A percentile compares a stretch with the other conserved stretches of the same genome.
phyloP scores from a whole-genome alignment of 2,888 invertebrate species.

The Parthenolecanium corni region DNA sequence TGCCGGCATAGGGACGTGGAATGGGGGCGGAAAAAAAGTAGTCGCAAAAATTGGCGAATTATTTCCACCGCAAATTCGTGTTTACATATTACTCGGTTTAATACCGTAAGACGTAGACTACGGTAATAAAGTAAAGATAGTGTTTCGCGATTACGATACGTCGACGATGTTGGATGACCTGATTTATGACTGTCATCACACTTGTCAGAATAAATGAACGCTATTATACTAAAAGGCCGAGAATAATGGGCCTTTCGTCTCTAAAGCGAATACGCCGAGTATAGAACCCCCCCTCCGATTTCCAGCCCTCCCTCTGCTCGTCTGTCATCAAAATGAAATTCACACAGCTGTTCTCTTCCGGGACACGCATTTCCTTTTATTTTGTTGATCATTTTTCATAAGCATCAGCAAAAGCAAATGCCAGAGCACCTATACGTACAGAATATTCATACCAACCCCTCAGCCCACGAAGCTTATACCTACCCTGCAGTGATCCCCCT shows the following conservation, averaged over 20 bases:
- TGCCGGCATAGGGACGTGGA: too few species aligned
- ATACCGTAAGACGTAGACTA: not conserved
- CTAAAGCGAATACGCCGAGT: conserved; percentile 2
- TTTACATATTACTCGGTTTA: conserved; percentile 24
- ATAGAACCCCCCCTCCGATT: too few species aligned
- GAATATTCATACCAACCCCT: too few species aligned
- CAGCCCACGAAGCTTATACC: too few species aligned
- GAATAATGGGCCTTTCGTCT: conserved; percentile 20
- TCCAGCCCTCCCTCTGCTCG: too few species aligned
- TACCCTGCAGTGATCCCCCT: too few species aligned
- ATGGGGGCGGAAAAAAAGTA: too few species aligned
- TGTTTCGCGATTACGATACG: conserved; percentile 23
- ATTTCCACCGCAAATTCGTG: conserved; percentile 17
- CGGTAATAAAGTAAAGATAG: conserved; percentile 27
- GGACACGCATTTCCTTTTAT: conserved; percentile 27
- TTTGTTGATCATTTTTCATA: conserved; percentile 27
- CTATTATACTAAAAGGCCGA: conserved; percentile 29
- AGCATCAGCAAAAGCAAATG: conserved; percentile 16
- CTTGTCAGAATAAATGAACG: conserved; percentile 28
- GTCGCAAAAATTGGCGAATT: conserved; percentile 4
- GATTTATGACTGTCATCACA: conserved; percentile 29
- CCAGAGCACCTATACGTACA: too few species aligned
- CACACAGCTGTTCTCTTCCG: conserved; percentile 23
- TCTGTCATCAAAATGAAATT: conserved; percentile 17
- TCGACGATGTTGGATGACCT: conserved; percentile 19